phyloP scores from a whole-genome alignment of 1,140 invertebrate species.

The Aleiodes sp. region DNA sequence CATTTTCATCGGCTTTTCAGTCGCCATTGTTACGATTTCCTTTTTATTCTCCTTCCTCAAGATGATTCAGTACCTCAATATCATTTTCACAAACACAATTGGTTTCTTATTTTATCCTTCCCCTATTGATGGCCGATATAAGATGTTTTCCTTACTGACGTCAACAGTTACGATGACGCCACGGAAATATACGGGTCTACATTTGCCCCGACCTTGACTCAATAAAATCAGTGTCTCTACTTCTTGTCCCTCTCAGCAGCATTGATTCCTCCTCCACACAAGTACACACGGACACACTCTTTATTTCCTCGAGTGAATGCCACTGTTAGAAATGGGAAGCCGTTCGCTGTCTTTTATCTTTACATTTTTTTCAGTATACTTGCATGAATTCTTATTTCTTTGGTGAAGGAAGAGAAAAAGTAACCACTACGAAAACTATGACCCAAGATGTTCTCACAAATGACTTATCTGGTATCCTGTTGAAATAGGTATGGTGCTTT shows the following conservation, averaged over 20 bases:
- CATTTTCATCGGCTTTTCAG: constrained; percentile 41
- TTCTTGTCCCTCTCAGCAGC: neutral
- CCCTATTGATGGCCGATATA: neutral
- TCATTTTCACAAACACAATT: constrained; percentile 50
- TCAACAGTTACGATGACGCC: constrained; percentile 19
- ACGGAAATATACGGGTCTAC: neutral
- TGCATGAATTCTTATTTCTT: too few species aligned
- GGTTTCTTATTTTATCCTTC: neutral
- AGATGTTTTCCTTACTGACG: neutral
- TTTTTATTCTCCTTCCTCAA: constrained; percentile 10
- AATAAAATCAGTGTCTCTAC: too few species aligned
- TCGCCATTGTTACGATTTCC: constrained; percentile 28
- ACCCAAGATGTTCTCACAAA: neutral
- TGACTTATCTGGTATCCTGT: neutral
- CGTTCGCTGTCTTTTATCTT: neutral
- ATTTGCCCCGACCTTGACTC: neutral
- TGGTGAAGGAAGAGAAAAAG: too few species aligned
- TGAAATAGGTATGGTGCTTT: neutral
- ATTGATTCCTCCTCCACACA: neutral
- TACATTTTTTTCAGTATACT: too few species aligned
- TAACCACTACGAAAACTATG: neutral
- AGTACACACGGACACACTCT: neutral
- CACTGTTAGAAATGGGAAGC: neutral
- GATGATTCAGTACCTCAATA: constrained; percentile 45
- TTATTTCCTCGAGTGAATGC: neutral